Base-by-base conservation (phyloP, 2,797 vertebrate species). In the Varecia variegata region DNA sequence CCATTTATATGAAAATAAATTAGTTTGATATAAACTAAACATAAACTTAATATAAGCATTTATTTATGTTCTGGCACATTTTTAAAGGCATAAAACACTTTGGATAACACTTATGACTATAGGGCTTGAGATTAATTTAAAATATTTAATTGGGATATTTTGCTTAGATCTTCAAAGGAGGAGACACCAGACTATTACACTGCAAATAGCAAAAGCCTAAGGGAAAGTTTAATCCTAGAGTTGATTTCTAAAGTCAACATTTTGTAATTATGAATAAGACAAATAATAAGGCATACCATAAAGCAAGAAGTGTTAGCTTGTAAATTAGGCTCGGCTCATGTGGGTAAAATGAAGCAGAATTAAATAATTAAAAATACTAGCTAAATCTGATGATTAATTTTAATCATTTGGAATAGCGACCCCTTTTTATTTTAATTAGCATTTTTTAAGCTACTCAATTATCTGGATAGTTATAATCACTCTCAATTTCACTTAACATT, bases 381-480 rank as follows among this genome's bases (percentile, higher is more conserved):
- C 43, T 68, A 79, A 50, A 92, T 79, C 52, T 92, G 85, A 73
- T 92, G n/a, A 89, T 54, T 94, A 74, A 84, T 84, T 89, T 89
- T 74, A 88, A 81, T 80, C 15, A 84, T 84, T 88, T 76, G 71
- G 62, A 93, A 40, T 11, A 95, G 25, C 12, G 56, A 45, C 2
- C 10, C 12, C 35, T 60, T 88, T 88, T 52, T 50, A 30, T 73
- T 92, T 68, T 35, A 94, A 62, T 91, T 77, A 83, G 30, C 21
- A 15, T 88, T 56, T 79, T 85, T 79, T 35, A 83, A 74, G 6
- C 30, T 23, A 60, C 40, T 92, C 52, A 92, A 45, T 77, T 82
- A 92, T 76, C 32, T 89, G 58, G 17, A 27, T 68, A 94, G 85
- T 70, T 80, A 52, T 2, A 60, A 23, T 50, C 17, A 50, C 56